Evolutionary conservation across 2,888 invertebrate genomes (phyloP).

Genomic region (Nysson spinosus): DNA sequence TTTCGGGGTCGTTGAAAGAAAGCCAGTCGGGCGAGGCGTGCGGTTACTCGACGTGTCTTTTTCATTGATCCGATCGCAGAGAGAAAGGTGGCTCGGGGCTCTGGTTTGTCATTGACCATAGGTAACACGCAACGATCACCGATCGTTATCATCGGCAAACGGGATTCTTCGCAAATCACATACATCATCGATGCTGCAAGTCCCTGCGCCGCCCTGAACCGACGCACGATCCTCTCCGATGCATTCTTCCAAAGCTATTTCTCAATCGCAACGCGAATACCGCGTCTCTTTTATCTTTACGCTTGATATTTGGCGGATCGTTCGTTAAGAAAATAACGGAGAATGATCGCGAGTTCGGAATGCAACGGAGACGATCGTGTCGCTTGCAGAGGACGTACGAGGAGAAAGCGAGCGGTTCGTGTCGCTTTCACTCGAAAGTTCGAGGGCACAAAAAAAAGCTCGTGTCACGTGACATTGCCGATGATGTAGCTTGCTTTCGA

Average conservation of each 20-base stretch:
- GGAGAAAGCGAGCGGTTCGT: conserved; percentile 12
- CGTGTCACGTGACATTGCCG: too few relatives aligned
- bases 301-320: not conserved
- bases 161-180: conserved; percentile 38
- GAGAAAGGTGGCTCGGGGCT: conserved; percentile 75
- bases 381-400: too few relatives aligned
- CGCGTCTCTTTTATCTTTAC: not conserved
- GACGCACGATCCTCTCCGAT: too few relatives aligned
- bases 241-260: conserved; percentile 8
- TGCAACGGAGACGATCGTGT: not conserved
- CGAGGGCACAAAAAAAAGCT: too few relatives aligned
- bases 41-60: conserved; percentile 35
- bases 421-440: conserved; percentile 3
- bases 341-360: too few relatives aligned
- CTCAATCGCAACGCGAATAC: not conserved
- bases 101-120: conserved; percentile 78
- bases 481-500: too few relatives aligned
- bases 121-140: conserved; percentile 40
- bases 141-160: conserved; percentile 49
- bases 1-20: conserved; percentile 7
- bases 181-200: conserved; percentile 31
- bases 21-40: conserved; percentile 20
- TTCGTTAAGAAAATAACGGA: too few relatives aligned
- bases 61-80: conserved; percentile 40
- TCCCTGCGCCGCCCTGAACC: conserved; percentile 43